Base-by-base conservation (phyloP, 2,797 vertebrate species). In the Alfaro cultratus region DNA sequence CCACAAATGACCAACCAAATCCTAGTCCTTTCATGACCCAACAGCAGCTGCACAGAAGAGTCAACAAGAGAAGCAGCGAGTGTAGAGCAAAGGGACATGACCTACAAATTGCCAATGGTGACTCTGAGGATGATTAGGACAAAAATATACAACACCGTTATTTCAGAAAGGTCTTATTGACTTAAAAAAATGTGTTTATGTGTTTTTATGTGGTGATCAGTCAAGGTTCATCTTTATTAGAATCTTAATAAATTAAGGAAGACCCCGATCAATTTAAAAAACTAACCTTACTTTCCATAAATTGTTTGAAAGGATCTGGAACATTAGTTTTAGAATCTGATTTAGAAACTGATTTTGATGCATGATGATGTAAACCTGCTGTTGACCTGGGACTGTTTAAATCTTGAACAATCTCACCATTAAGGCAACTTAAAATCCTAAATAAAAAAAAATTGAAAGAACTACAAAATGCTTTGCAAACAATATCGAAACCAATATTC, bases 41-140 rank as follows among this genome's bases (percentile, higher is more conserved):
- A 41, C 49, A 0, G 12, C 21, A 31, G 0, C 43, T 21, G 0
- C 31, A 31, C 29, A 60, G 45, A 78, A 49, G 31, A 46, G 0
- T 73, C 3, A 0, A 73, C 34, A 79, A 73, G 36, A 43, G 36
- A 70, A 70, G 21, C 23, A 13, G 39, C 23, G 39, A 70, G 43
- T n/a, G 23, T 1, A 70, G 67, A 70, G 67, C 67, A 41, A 43
- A 70, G 39, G 23, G 39, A 70, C 23, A 13, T n/a, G 64, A 39
- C 18, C 36, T 11, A 39, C 34, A 10, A 67, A 3, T 18, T 36
- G 2, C 60, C 31, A 34, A 2, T 11, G 18, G 46, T 49, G 10
- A 51, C 47, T 23, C 47, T 23, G 29, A 23, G 16, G 72, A 34
- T 34, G 39, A 68, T 39, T 39, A 23, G 9, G 36, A 36, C 34